A percentile compares a stretch with the other conserved stretches of the same genome.
Conservation (phyloP, 2,888 invertebrate species). For the Diaperis boleti region DNA sequence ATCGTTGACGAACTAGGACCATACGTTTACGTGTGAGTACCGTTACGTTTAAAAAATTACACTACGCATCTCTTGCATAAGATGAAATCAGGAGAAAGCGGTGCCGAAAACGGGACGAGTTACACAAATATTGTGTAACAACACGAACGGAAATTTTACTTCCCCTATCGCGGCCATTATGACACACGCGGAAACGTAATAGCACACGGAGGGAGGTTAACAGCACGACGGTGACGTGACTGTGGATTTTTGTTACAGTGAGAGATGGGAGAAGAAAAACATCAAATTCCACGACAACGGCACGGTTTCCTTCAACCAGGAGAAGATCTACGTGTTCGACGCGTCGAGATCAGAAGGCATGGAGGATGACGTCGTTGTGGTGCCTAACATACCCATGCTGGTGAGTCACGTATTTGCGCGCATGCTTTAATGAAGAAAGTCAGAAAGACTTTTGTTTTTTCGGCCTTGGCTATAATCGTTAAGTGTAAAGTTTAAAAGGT, state of each 20-base stretch:
- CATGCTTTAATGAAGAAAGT: neutral
- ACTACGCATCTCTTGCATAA: slow-evolving; percentile 16
- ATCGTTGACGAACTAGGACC: slow-evolving; percentile 88
- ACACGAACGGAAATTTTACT: neutral
- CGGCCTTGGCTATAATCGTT: neutral
- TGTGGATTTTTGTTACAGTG: slow-evolving; percentile 69
- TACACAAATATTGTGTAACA: slow-evolving; percentile 4
- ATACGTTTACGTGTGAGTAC: slow-evolving; percentile 85
- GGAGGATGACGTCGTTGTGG: slow-evolving; percentile 89
- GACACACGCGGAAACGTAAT: neutral
- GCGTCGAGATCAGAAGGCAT: slow-evolving; percentile 81
- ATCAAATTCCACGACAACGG: slow-evolving; percentile 87
- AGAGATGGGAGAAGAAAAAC: slow-evolving; percentile 91
- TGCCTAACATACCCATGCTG: slow-evolving; percentile 93
- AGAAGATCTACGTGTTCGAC: slow-evolving; percentile 83
- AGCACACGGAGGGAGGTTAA: neutral
- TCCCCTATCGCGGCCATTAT: slow-evolving; percentile 19
- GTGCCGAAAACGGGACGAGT: slow-evolving; percentile 24
- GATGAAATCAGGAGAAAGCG: slow-evolving; percentile 35
- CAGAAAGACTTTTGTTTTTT: no score
- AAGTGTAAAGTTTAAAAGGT: neutral
- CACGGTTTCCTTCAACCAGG: slow-evolving; percentile 86
- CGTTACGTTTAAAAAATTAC: neutral
- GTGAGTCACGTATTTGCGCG: slow-evolving; percentile 70
- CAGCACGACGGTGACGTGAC: neutral